A percentile compares a stretch with the other conserved stretches of the same genome.
These are phyloP conservation scores for Egretta garzetta DNA, from an alignment of 2,113 vertebrate genomes.

Conservation along the genomic window DNA sequence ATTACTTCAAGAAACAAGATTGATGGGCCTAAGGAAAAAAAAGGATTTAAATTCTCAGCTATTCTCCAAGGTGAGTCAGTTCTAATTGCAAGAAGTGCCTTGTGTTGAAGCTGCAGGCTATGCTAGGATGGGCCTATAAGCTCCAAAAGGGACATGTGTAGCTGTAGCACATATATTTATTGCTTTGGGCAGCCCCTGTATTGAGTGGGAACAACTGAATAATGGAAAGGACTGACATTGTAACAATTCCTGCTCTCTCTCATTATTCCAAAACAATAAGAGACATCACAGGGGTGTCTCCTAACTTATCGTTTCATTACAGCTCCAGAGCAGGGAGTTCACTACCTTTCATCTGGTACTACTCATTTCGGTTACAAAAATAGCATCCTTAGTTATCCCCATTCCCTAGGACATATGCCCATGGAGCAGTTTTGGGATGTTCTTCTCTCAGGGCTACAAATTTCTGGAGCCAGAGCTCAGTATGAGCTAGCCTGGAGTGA, in stretches of 20 bases:
- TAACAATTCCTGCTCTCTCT: slow-evolving; percentile 40
- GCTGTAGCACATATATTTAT: background rate
- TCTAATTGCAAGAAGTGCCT: slow-evolving; percentile 43
- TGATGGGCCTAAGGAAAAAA: background rate
- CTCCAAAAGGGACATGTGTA: background rate
- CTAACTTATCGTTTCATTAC: background rate
- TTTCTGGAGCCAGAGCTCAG: background rate
- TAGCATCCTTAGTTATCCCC: background rate
- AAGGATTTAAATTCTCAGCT: slow-evolving; percentile 34
- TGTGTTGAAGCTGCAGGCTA: background rate
- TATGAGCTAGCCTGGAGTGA: background rate
- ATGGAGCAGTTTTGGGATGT: background rate
- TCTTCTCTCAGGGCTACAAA: background rate
- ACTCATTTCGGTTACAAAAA: background rate
- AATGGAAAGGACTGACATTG: background rate
- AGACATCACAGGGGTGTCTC: background rate
- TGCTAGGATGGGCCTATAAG: background rate
- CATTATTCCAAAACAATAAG: background rate
- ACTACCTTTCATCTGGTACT: background rate
- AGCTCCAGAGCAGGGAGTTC: background rate
- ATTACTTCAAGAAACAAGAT: slow-evolving; percentile 50
- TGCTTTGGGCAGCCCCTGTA: background rate
- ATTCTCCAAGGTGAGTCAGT: slow-evolving; percentile 45
- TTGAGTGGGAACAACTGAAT: background rate
- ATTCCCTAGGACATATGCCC: background rate